Evolutionary conservation across 2,888 invertebrate species (phyloP).

Genomic region (Nymphalis polychloros): DNA sequence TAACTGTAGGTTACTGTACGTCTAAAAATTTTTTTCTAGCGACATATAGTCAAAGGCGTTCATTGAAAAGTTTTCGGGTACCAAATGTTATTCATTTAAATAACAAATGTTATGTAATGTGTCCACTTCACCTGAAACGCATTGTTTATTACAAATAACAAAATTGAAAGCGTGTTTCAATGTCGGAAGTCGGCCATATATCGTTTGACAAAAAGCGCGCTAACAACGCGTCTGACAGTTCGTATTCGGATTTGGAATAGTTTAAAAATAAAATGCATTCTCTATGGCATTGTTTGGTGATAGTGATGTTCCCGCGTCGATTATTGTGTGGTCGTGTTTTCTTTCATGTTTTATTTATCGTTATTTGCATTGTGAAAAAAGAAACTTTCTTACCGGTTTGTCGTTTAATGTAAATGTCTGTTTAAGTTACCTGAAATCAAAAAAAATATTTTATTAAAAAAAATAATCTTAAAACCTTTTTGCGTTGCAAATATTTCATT

Average conservation of each 20-base stretch:
- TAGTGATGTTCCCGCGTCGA: conserved; percentile 29
- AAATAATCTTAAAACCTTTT: neutral
- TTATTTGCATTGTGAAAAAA: conserved; percentile 3
- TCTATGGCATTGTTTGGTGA: conserved; percentile 30
- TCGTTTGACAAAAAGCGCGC: conserved; percentile 52
- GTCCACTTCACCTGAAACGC: conserved; percentile 27
- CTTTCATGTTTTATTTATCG: conserved; percentile 20
- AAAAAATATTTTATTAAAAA: neutral
- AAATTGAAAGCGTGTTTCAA: conserved; percentile 42
- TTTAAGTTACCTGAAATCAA: conserved; percentile 3
- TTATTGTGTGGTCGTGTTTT: conserved; percentile 22
- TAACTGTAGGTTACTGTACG: neutral
- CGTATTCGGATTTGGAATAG: conserved; percentile 37
- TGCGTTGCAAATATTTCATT: too few relatives aligned
- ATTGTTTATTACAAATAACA: conserved; percentile 42
- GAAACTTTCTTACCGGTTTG: neutral
- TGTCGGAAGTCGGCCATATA: conserved; percentile 62
- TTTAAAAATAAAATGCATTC: conserved; percentile 38
- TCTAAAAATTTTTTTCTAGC: neutral
- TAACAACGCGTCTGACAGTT: conserved; percentile 37
- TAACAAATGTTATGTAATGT: conserved; percentile 19
- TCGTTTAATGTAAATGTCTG: neutral
- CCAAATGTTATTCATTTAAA: conserved; percentile 8
- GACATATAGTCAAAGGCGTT: neutral
- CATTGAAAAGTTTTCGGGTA: neutral